Conservation (phyloP, 2,113 vertebrate genomes). For the Oncorhynchus masou region DNA sequence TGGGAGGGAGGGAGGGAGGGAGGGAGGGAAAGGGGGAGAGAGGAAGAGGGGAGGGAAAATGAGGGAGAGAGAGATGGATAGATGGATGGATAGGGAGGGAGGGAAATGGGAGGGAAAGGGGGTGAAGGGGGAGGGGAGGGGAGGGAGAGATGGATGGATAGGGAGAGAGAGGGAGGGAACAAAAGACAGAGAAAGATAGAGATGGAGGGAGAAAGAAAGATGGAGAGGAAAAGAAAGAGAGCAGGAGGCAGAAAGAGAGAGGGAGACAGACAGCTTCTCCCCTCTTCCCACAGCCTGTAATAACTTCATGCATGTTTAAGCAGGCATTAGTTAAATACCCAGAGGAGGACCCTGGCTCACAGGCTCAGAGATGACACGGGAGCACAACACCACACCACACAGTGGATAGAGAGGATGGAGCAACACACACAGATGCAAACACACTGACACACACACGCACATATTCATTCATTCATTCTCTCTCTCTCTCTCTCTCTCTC, state of each 20-base stretch:
- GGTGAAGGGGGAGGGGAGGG: neutral
- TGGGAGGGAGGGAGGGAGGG: neutral
- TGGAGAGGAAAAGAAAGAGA: neutral
- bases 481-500: neutral
- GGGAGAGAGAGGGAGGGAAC: constrained; percentile 7
- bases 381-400: neutral
- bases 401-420: neutral
- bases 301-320: constrained; percentile 66
- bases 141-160: constrained; percentile 16
- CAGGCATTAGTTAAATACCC: constrained; percentile 48
- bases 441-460: constrained; percentile 4
- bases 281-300: constrained; percentile 27
- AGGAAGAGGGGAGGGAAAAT: neutral
- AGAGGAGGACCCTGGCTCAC: constrained; percentile 21
- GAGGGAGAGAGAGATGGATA: constrained; percentile 7
- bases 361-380: constrained; percentile 23
- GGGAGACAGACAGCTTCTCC: neutral
- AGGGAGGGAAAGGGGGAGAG: neutral
- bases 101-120: constrained; percentile 12
- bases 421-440: constrained; percentile 2
- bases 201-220: constrained; percentile 6
- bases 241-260: constrained; percentile 6
- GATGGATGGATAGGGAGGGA: constrained; percentile 14
- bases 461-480: neutral
- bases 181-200: neutral